Conservation (phyloP, 1,140 invertebrate genomes). For the Ectropis grisescens region DNA sequence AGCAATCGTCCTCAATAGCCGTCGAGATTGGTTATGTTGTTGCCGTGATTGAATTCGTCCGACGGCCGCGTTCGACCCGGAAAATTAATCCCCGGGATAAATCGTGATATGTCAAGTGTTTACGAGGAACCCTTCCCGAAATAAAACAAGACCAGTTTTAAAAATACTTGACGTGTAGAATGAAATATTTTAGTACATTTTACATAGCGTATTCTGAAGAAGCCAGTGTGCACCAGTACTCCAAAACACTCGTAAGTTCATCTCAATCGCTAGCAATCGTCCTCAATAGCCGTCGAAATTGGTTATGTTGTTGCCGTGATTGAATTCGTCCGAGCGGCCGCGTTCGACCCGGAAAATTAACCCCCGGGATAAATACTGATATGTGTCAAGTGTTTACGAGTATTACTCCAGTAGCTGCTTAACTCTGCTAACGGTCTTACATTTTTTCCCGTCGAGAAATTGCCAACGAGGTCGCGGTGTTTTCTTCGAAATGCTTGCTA, state of each 20-base stretch:
- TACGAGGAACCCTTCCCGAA: too few relatives aligned
- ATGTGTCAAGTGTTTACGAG: constrained; percentile 38
- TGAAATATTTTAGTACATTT: too few relatives aligned
- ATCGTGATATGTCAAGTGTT: constrained; percentile 46
- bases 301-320: constrained; percentile 58
- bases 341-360: constrained; percentile 47
- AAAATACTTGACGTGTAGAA: too few relatives aligned
- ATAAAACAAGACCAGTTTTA: too few relatives aligned
- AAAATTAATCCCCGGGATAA: constrained; percentile 54
- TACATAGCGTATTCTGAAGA: too few relatives aligned
- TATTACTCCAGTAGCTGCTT: constrained; percentile 9
- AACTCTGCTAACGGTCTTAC: too few relatives aligned
- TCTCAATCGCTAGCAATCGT: constrained; percentile 28
- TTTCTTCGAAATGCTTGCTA: too few relatives aligned
- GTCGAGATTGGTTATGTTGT: constrained; percentile 54
- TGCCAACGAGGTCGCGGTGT: too few relatives aligned
- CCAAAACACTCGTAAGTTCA: constrained; percentile 37
- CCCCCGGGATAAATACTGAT: constrained; percentile 46
- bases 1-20: constrained; percentile 42
- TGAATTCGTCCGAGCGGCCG: constrained; percentile 43
- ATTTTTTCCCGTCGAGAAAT: too few relatives aligned
- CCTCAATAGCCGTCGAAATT: constrained; percentile 41
- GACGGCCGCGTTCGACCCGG: constrained; percentile 27
- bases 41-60: constrained; percentile 61
- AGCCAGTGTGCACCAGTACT: too few relatives aligned